A percentile compares a stretch with the other conserved stretches of the same genome.
Evolutionary conservation across 2,113 vertebrate genomes (phyloP).

Genomic region (Furnarius figulus): DNA sequence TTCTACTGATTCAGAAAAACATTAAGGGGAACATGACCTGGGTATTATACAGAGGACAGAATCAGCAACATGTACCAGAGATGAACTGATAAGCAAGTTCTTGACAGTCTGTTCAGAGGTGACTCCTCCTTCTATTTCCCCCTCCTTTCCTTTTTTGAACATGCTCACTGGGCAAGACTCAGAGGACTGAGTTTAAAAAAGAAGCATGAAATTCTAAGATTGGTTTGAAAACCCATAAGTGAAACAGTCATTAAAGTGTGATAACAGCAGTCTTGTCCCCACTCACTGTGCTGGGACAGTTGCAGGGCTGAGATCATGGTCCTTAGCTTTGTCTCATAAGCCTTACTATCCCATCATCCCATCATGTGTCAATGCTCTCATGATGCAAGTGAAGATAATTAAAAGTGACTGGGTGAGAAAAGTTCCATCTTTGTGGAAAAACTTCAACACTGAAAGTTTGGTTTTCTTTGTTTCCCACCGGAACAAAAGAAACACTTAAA

Average conservation of each 20-base stretch:
- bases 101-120: neutral
- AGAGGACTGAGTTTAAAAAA: neutral
- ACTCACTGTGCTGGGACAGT: neutral
- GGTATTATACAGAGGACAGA: neutral
- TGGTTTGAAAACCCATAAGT: neutral
- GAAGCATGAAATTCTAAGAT: neutral
- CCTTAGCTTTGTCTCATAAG: neutral
- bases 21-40: neutral
- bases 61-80: neutral
- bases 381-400: neutral
- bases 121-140: neutral
- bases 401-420: neutral
- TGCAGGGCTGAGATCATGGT: fast-evolving
- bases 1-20: neutral
- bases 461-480: neutral
- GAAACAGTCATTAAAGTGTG: neutral
- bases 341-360: neutral
- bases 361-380: neutral
- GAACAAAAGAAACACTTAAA: constrained; percentile 5
- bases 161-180: neutral
- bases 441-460: neutral
- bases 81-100: neutral
- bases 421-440: neutral
- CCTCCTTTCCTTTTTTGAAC: neutral
- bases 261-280: neutral